phyloP scores from a whole-genome alignment of 2,113 vertebrate species.

The Grus americana region DNA sequence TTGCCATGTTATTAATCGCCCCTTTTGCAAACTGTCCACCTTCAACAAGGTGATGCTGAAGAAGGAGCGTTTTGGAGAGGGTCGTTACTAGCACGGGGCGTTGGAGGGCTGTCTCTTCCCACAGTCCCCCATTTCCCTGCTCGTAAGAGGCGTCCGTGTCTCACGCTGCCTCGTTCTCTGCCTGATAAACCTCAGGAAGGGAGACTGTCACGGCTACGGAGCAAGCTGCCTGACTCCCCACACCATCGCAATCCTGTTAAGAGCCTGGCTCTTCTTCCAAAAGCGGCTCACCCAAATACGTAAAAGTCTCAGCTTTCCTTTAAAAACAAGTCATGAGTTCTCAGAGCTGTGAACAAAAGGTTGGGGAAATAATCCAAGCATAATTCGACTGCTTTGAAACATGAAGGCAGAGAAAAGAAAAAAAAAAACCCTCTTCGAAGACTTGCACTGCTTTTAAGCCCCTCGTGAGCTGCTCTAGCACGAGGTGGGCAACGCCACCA shows the following conservation, averaged over 20 bases:
- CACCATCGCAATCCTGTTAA: not conserved
- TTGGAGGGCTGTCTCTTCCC: not conserved
- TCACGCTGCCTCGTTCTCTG: rapidly evolving
- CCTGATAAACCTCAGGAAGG: not conserved
- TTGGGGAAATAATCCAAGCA: not conserved
- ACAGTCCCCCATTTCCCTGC: not conserved
- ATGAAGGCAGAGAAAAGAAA: not conserved
- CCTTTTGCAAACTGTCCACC: not conserved
- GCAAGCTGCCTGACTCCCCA: not conserved
- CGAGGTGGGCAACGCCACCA: not conserved
- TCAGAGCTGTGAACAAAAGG: constrained; percentile 19
- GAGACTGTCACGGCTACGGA: not conserved
- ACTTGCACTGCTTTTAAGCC: not conserved
- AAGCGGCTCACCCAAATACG: not conserved
- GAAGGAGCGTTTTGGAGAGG: not conserved
- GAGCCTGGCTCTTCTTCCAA: not conserved
- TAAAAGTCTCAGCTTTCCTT: constrained; percentile 7
- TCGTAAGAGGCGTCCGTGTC: not conserved
- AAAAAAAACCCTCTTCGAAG: not conserved
- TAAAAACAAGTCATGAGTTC: not conserved
- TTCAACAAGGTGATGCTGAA: not conserved
- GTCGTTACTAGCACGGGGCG: rapidly evolving
- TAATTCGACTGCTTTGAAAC: constrained; percentile 14
- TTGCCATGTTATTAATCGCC: not conserved
- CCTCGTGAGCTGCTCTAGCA: not conserved